These are phyloP conservation scores for Hoplostethus mediterraneus DNA, from an alignment of 2,797 vertebrate species.

Conservation along the genomic window DNA sequence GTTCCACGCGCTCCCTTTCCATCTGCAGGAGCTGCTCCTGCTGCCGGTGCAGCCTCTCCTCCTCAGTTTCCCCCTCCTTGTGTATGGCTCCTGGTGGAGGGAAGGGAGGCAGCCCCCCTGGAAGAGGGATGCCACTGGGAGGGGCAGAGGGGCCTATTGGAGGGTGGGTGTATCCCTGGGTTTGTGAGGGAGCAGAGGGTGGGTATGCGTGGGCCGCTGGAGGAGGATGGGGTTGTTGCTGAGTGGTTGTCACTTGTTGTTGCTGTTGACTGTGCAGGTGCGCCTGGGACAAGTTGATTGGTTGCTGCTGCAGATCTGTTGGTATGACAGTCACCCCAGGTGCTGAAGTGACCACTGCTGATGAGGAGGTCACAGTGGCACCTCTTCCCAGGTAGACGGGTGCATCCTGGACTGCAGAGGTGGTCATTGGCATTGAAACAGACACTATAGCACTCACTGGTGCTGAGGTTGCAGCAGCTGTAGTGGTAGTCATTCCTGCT, in stretches of 20 bases:
- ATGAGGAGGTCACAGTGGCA: slow-evolving; percentile 73
- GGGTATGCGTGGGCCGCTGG: slow-evolving; percentile 67
- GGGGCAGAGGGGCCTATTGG: slow-evolving; percentile 52
- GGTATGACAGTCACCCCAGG: slow-evolving; percentile 63
- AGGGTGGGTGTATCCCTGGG: slow-evolving; percentile 65
- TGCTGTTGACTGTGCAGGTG: slow-evolving; percentile 77
- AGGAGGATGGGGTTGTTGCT: slow-evolving; percentile 64
- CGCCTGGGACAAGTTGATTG: slow-evolving; percentile 84
- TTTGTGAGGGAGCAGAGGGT: slow-evolving; percentile 55
- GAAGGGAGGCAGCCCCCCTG: slow-evolving; percentile 76
- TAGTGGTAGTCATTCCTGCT: slow-evolving; percentile 63
- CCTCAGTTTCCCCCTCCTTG: slow-evolving; percentile 91
- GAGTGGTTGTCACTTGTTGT: slow-evolving; percentile 57
- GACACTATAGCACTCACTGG: slow-evolving; percentile 53
- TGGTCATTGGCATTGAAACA: slow-evolving; percentile 47
- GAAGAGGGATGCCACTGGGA: slow-evolving; percentile 50
- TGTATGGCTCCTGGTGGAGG: slow-evolving; percentile 78
- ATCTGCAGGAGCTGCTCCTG: slow-evolving; percentile 96
- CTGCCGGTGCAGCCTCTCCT: slow-evolving; percentile 93
- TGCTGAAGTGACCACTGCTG: slow-evolving; percentile 51
- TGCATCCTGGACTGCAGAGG: slow-evolving; percentile 83
- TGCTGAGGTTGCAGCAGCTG: slow-evolving; percentile 53
- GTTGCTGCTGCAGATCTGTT: slow-evolving; percentile 80
- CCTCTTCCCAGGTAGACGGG: slow-evolving; percentile 95
- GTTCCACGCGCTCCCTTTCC: slow-evolving; percentile 94